Percentiles rank a stretch among this genome's conserved stretches.
phyloP scores from a whole-genome alignment of 2,797 vertebrate genomes.

The Sparus aurata region DNA sequence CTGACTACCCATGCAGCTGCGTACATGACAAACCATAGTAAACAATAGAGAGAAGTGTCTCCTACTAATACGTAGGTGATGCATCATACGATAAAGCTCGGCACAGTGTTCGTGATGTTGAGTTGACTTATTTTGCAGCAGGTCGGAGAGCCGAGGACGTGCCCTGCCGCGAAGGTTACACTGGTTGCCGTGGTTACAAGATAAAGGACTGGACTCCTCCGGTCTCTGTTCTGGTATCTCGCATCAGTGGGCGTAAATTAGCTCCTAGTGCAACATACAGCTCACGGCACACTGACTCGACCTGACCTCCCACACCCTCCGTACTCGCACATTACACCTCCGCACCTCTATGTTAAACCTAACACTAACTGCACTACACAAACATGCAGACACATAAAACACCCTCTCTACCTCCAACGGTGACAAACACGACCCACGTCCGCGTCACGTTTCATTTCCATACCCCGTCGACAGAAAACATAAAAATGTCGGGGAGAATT shows the following conservation, averaged over 20 bases:
- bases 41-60: no score
- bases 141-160: conserved; percentile 36
- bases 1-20: no score
- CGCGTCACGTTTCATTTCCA: conserved; percentile 63
- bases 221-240: conserved; percentile 52
- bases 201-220: conserved; percentile 67
- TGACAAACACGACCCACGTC: conserved; percentile 45
- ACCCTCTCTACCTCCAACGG: conserved; percentile 29
- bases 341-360: conserved; percentile 49
- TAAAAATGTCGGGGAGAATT: conserved; percentile 73
- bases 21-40: no score
- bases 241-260: conserved; percentile 66
- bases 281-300: conserved; percentile 36
- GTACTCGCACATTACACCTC: conserved; percentile 47
- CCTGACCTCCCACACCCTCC: conserved; percentile 62
- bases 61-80: not conserved
- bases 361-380: conserved; percentile 40
- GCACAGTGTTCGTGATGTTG: not conserved
- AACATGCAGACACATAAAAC: conserved; percentile 33
- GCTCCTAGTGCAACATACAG: conserved; percentile 27
- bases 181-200: conserved; percentile 60
- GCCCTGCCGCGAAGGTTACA: conserved; percentile 37
- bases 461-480: conserved; percentile 62
- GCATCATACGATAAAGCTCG: not conserved
- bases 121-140: conserved; percentile 28